Conservation (phyloP, 2,797 vertebrate genomes). For the Pteronotus mesoamericanus region DNA sequence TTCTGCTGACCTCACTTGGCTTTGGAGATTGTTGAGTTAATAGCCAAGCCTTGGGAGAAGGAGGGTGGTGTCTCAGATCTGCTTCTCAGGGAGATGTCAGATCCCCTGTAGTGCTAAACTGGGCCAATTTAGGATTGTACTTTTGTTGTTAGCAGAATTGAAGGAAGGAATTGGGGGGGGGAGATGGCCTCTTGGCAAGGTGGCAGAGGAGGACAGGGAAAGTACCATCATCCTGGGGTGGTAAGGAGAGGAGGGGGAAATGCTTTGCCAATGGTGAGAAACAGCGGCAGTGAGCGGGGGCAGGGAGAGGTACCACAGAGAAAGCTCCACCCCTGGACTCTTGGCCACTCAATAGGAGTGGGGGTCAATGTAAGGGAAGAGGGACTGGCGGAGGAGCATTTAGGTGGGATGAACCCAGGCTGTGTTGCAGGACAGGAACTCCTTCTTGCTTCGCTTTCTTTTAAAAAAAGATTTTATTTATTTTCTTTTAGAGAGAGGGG, state of each 20-base stretch:
- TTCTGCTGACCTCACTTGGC: slow-evolving; percentile 5
- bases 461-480: too few relatives aligned
- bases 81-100: slow-evolving; percentile 39
- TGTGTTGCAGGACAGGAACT: slow-evolving; percentile 21
- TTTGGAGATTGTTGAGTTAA: slow-evolving; percentile 19
- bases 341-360: neutral
- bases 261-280: neutral
- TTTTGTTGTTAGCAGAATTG: slow-evolving; percentile 28
- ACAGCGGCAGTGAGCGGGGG: neutral
- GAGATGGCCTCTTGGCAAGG: slow-evolving; percentile 29
- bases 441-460: slow-evolving; percentile 26
- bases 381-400: neutral
- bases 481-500: too few relatives aligned
- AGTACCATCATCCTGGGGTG: neutral
- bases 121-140: slow-evolving; percentile 22
- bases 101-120: neutral
- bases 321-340: slow-evolving; percentile 2
- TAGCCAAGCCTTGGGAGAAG: slow-evolving; percentile 26
- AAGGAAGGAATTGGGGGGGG: neutral
- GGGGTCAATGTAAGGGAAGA: slow-evolving; percentile 1
- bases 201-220: neutral
- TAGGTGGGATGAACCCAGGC: neutral
- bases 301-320: neutral
- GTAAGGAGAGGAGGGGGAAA: neutral
- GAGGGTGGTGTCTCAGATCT: neutral